Conservation (phyloP, 2,113 vertebrate genomes). For the Solea senegalensis region DNA sequence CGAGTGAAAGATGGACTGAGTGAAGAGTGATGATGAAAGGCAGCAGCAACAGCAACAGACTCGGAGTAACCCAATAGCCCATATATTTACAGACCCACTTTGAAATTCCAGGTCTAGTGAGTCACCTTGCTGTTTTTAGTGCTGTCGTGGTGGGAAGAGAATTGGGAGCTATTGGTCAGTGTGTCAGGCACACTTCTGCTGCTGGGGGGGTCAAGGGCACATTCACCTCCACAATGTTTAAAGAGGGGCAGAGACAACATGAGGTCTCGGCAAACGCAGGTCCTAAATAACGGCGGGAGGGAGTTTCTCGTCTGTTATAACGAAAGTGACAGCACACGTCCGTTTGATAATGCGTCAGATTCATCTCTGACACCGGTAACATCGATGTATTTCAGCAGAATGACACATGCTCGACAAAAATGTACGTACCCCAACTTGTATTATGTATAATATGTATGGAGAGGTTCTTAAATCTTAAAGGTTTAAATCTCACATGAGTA, state of each 20-base stretch:
- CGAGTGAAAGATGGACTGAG: background rate
- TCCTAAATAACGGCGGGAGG: conserved; percentile 23
- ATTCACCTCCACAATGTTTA: conserved; percentile 42
- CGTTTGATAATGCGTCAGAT: too few relatives aligned
- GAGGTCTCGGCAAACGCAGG: conserved; percentile 1
- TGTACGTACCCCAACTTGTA: too few relatives aligned
- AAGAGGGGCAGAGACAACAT: conserved; percentile 19
- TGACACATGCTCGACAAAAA: too few relatives aligned
- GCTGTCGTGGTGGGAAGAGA: conserved; percentile 16
- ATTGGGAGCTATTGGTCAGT: conserved; percentile 61
- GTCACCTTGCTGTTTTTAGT: conserved; percentile 71
- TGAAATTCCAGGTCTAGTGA: conserved; percentile 57
- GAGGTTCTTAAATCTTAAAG: too few relatives aligned
- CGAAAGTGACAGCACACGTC: too few relatives aligned
- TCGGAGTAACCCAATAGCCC: conserved; percentile 66
- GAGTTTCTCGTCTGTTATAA: background rate
- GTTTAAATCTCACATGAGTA: too few relatives aligned
- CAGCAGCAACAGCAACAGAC: conserved; percentile 44
- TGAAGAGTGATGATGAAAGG: conserved; percentile 38
- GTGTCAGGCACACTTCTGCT: conserved; percentile 59
- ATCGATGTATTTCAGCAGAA: too few relatives aligned
- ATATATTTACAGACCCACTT: conserved; percentile 66
- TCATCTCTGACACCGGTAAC: too few relatives aligned
- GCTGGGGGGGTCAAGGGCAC: conserved; percentile 47
- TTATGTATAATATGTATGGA: too few relatives aligned